Evolutionary conservation across 2,113 vertebrate species (phyloP).

Genomic region (Gasterosteus nipponicus): DNA sequence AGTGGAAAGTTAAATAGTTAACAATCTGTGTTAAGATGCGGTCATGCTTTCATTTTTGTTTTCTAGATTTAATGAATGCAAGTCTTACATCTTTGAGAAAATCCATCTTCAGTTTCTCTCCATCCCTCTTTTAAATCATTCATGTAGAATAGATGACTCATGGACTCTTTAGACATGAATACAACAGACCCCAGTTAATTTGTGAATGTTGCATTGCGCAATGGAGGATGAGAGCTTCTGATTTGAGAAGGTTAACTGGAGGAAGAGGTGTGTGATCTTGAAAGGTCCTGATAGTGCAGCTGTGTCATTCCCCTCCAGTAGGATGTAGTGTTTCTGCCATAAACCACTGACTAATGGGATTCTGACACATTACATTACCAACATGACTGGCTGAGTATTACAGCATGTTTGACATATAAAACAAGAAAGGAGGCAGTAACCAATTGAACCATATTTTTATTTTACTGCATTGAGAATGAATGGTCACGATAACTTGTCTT

Average conservation of each 20-base stretch:
- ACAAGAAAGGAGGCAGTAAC: not conserved
- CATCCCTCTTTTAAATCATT: not conserved
- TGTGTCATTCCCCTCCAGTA: not conserved
- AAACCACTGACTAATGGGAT: constrained; percentile 1
- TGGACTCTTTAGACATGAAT: not conserved
- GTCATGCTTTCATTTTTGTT: not conserved
- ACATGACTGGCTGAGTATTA: not conserved
- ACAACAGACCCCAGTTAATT: not conserved
- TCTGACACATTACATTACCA: not conserved
- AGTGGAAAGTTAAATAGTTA: not conserved
- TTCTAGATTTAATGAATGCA: not conserved
- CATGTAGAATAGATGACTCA: not conserved
- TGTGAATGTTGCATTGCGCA: not conserved
- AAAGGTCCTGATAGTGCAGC: too few species aligned
- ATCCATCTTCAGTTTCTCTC: not conserved
- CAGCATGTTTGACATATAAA: not conserved
- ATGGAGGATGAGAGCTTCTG: constrained; percentile 17
- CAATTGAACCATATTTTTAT: not conserved
- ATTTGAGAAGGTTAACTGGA: not conserved
- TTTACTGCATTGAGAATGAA: not conserved
- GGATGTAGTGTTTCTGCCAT: constrained; percentile 7
- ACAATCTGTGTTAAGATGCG: not conserved
- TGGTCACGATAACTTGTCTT: not conserved
- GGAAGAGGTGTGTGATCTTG: not conserved
- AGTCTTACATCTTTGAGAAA: not conserved